Percentiles rank a stretch among this genome's conserved stretches.
These are phyloP conservation scores for Ianthella basta DNA, from an alignment of 37 sponge, comb jelly and placozoan genomes.

Conservation along the genomic window DNA sequence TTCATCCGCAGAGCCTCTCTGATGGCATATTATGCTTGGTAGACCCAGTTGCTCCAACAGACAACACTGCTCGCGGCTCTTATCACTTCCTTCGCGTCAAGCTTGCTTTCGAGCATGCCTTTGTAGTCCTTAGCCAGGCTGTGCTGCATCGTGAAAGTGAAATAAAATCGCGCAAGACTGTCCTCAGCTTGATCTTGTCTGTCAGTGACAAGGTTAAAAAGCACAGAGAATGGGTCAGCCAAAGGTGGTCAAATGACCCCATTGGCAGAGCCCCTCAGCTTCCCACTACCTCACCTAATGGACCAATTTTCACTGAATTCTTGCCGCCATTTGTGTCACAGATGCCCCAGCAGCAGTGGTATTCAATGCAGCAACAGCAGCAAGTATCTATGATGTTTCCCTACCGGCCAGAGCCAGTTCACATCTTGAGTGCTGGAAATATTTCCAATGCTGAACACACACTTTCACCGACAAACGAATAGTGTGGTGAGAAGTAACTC, in stretches of 20 bases:
- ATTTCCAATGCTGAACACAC: background rate
- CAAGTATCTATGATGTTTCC: background rate
- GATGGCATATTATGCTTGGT: conserved; percentile 41
- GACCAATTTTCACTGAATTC: background rate
- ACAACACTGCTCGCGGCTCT: conserved; percentile 79
- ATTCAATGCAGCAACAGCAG: too few species aligned
- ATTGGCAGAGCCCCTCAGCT: background rate
- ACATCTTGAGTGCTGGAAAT: background rate
- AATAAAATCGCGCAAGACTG: background rate
- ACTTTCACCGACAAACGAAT: too few species aligned
- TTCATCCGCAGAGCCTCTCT: conserved; percentile 13
- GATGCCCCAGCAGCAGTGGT: too few species aligned
- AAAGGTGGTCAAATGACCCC: conserved; percentile 44
- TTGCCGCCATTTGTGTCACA: background rate
- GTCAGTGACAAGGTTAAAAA: conserved; percentile 62
- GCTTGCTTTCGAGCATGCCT: conserved; percentile 89
- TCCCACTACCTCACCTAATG: background rate
- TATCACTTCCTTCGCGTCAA: conserved; percentile 79
- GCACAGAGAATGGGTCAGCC: conserved; percentile 77
- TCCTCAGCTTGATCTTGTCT: conserved; percentile 58
- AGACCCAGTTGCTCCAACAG: conserved; percentile 55
- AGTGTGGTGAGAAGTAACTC: too few species aligned
- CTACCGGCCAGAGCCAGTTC: background rate
- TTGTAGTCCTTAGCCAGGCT: conserved; percentile 52
- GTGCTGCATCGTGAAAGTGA: conserved; percentile 53